These are phyloP conservation scores for Hydrochoerus hydrochaeris DNA, from an alignment of 2,113 vertebrate genomes.

Conservation along the genomic window DNA sequence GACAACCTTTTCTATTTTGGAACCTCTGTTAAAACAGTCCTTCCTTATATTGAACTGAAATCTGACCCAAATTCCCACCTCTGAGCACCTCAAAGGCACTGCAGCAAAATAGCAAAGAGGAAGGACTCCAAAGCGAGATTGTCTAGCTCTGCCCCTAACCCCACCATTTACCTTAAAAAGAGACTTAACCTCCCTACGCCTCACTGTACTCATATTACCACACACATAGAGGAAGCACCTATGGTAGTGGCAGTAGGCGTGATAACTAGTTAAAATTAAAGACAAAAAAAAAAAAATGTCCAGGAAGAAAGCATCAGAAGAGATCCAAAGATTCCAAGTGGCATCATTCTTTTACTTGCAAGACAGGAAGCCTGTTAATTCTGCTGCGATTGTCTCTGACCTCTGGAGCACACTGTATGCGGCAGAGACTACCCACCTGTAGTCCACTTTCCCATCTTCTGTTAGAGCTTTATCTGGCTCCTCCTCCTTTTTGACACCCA, in stretches of 20 bases:
- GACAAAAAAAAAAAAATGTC: not conserved
- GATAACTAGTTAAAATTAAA: not conserved
- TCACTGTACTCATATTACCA: not conserved
- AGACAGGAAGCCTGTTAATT: not conserved
- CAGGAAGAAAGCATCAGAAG: not conserved
- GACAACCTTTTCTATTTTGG: not conserved
- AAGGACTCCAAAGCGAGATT: not conserved
- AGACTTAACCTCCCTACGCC: not conserved
- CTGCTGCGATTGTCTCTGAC: not conserved
- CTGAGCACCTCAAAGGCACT: not conserved
- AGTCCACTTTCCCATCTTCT: slow-evolving; percentile 97
- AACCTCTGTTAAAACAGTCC: not conserved
- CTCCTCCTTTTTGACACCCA: slow-evolving; percentile 97
- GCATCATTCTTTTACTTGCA: not conserved
- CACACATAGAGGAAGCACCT: not conserved
- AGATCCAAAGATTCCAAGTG: not conserved
- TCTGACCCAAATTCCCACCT: not conserved
- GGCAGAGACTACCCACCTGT: slow-evolving; percentile 87
- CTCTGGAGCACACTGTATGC: fast-evolving
- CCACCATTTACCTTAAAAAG: not conserved
- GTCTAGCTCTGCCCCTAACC: not conserved
- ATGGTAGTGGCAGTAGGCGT: fast-evolving
- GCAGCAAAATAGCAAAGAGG: not conserved
- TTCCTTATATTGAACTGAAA: not conserved
- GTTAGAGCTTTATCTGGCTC: slow-evolving; percentile 88